phyloP scores from a whole-genome alignment of 2,888 invertebrate species.

The Abscondita cerata region DNA sequence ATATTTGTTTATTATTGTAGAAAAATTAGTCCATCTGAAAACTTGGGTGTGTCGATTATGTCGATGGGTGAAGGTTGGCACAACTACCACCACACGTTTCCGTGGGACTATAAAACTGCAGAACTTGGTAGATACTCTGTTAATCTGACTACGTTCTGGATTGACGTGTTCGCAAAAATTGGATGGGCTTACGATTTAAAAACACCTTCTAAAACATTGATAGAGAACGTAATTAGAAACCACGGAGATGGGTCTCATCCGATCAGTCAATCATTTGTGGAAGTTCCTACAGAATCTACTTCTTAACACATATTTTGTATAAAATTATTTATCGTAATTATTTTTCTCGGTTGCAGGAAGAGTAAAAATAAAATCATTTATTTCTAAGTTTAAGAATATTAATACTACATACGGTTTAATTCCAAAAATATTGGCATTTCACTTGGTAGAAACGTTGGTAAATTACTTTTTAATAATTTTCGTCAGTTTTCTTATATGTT shows the following conservation, averaged over 20 bases:
- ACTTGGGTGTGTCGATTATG: conserved; percentile 73
- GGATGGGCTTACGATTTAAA: conserved; percentile 82
- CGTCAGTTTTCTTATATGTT: too few species aligned
- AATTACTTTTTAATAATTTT: too few species aligned
- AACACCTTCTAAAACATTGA: conserved; percentile 69
- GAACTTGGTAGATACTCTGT: conserved; percentile 71
- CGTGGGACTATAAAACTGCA: conserved; percentile 92
- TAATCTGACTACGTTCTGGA: conserved; percentile 66
- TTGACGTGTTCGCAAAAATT: conserved; percentile 73
- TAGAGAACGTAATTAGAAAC: conserved; percentile 70
- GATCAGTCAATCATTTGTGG: neutral
- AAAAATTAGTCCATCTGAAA: conserved; percentile 79
- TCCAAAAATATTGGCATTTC: too few species aligned
- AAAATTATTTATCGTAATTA: too few species aligned
- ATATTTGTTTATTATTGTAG: conserved; percentile 29
- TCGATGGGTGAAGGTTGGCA: conserved; percentile 83
- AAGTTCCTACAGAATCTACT: too few species aligned
- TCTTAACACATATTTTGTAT: too few species aligned
- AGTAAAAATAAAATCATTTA: too few species aligned
- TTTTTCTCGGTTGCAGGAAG: too few species aligned
- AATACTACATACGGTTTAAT: too few species aligned
- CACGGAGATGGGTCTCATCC: conserved; percentile 72
- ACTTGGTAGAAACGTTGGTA: too few species aligned
- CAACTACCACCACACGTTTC: conserved; percentile 94
- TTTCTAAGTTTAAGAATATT: too few species aligned